phyloP scores from a whole-genome alignment of 2,888 invertebrate genomes.

The Pegoplata infirma region DNA sequence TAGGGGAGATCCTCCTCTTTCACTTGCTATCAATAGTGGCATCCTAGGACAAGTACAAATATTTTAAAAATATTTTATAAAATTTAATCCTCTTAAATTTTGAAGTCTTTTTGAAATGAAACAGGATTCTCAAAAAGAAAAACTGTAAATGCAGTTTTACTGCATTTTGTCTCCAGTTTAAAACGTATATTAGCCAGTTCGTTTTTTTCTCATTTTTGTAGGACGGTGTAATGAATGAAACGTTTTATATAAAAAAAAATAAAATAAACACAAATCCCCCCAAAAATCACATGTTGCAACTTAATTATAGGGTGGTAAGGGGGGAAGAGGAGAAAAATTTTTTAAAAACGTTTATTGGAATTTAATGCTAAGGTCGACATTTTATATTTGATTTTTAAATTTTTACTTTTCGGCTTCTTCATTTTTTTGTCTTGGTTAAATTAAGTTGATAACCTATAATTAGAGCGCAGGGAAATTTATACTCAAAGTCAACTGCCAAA shows the following conservation, averaged over 20 bases:
- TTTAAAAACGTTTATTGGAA: neutral
- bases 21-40: too few species aligned
- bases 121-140: too few species aligned
- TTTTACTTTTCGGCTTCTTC: neutral
- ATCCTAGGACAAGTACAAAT: too few species aligned
- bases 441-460: conserved; percentile 22
- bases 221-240: neutral
- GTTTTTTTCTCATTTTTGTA: too few species aligned
- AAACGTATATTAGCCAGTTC: too few species aligned
- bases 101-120: too few species aligned
- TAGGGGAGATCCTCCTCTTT: too few species aligned
- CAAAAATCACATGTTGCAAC: conserved; percentile 19
- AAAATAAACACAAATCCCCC: too few species aligned
- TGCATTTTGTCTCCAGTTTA: too few species aligned
- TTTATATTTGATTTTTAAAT: conserved; percentile 1
- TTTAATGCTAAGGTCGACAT: conserved; percentile 17
- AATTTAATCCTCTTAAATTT: too few species aligned
- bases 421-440: neutral
- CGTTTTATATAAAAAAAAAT: neutral
- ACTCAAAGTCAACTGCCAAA: neutral
- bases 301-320: conserved; percentile 23
- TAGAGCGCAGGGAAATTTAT: conserved; percentile 2
- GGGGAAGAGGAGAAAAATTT: neutral
- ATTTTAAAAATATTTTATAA: too few species aligned
- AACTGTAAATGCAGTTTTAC: too few species aligned